Base-by-base conservation (phyloP, 2,888 invertebrate genomes). In the Tetheella fluctuosa region DNA sequence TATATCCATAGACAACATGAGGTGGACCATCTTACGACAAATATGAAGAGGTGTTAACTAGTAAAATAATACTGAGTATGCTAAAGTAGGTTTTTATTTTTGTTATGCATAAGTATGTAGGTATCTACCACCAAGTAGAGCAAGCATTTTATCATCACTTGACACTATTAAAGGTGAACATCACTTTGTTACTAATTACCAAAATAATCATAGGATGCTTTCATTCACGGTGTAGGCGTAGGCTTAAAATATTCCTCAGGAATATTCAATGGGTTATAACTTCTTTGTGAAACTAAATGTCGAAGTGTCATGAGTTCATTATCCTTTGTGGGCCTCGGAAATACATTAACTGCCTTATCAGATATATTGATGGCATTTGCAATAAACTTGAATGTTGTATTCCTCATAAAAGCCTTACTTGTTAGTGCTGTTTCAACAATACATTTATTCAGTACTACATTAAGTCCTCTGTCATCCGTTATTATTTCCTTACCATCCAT, bases 401-500 rank as follows among this genome's bases (percentile, higher is more conserved):
- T 66, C 54, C 73, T 82, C 8, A 88, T 83, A 65, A 86, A 86
- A 0, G 81, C 69, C 75, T 84, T 90, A 61, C 88, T 86, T 1
- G 80, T 73, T 23, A 87, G 68, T 0, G 86, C 88, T 2, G 90
- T 83, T 62, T 91, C 90, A 37, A 85, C 52, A n/a, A 90, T 67
- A 73, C 89, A 88, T 65, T 84, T 86, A 63, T 83, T 80, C 5
- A 91, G 60, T 1, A 88, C 59, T 4, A 80, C 64, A 52, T 74
- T 64, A 0, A 73, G 64, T 1, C 69, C 57, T 30, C 70, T 72
- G 60, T 90, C 81, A 10, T 80, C 69, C 1, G 67, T 62, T 7
- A 90, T 62, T 8, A 90, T 58, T 12, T 81, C 60, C 74, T 90
- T 90, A 0, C 92, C 93, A 67, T 90, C 89, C 70, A 92, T 75